Base-by-base conservation (phyloP, 2,888 invertebrate genomes). In the Hemaris fuciformis region DNA sequence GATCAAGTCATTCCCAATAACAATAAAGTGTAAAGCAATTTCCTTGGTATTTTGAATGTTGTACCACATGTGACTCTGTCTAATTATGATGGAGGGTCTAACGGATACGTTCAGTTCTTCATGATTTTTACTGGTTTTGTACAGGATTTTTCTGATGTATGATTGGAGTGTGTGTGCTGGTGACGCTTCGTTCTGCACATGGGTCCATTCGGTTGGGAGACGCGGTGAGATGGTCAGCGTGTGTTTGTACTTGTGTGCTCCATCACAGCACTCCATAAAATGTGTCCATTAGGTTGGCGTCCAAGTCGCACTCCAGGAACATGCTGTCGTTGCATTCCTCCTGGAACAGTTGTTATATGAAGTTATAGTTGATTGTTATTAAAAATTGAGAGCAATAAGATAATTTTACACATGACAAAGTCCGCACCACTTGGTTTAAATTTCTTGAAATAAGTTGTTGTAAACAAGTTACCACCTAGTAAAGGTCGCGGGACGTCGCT, bases 321-420 rank as follows among this genome's bases (percentile, higher is more conserved):
- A 91, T 88, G 84, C 81, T 89, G 72, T 91, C 91, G 75, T 80
- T 87, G 80, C 88, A 88, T 75, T 90, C 91, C 73, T 91, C 91
- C 91, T 92, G 84, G 62, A 88, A 89, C n/a, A n/a, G n/a, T n/a
- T n/a, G n/a, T n/a, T n/a, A n/a, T n/a, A n/a, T n/a, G n/a, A n/a
- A n/a, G n/a, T n/a, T n/a, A n/a, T n/a, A n/a, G n/a, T n/a, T n/a
- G n/a, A n/a, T n/a, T n/a, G n/a, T n/a, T n/a, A n/a, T n/a, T n/a
- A n/a, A n/a, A n/a, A n/a, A n/a, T n/a, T n/a, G n/a, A n/a, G n/a
- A n/a, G n/a, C n/a, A n/a, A n/a, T n/a, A n/a, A n/a, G n/a, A n/a
- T n/a, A n/a, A n/a, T n/a, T n/a, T n/a, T n/a, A n/a, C n/a, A n/a
- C n/a, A n/a, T n/a, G n/a, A n/a, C n/a, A n/a, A n/a, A n/a, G n/a